phyloP scores from a whole-genome alignment of 2,113 vertebrate species.

The Paraplagusia blochii region DNA sequence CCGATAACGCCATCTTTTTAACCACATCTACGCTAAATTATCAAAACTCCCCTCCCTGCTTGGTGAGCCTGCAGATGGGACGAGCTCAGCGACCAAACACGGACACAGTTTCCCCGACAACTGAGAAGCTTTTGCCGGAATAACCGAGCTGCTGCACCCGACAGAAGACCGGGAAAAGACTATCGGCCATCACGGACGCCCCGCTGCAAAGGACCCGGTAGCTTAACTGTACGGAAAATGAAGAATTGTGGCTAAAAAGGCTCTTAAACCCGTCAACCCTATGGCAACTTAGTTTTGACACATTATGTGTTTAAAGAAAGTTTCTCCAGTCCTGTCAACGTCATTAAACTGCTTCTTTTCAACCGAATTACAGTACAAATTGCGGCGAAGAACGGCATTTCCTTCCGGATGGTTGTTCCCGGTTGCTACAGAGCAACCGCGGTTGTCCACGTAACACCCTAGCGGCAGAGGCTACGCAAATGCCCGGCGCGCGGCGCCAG shows the following conservation, averaged over 20 bases:
- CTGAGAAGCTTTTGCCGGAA: neutral
- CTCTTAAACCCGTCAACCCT: neutral
- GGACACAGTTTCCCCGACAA: neutral
- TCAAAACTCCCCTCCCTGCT: neutral
- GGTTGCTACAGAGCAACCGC: conserved; percentile 40
- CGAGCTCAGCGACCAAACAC: neutral
- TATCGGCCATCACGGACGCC: neutral
- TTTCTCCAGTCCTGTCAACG: conserved; percentile 19
- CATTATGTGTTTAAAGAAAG: conserved; percentile 41
- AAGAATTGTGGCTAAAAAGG: neutral
- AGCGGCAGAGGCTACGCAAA: conserved; percentile 65
- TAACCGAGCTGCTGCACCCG: neutral
- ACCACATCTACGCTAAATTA: neutral
- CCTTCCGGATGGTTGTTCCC: conserved; percentile 16
- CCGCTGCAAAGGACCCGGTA: conserved; percentile 2
- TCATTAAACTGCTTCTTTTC: neutral
- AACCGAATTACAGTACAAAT: conserved; percentile 10
- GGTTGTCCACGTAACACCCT: conserved; percentile 61
- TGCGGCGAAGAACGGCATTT: neutral
- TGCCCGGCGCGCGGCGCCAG: conserved; percentile 69
- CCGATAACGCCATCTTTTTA: neutral
- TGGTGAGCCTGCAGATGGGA: neutral
- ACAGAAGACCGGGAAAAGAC: neutral
- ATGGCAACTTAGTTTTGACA: conserved; percentile 54
- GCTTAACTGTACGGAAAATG: neutral